Base-by-base conservation (phyloP, 2,113 vertebrate species). In the Plestiodon gilberti region DNA sequence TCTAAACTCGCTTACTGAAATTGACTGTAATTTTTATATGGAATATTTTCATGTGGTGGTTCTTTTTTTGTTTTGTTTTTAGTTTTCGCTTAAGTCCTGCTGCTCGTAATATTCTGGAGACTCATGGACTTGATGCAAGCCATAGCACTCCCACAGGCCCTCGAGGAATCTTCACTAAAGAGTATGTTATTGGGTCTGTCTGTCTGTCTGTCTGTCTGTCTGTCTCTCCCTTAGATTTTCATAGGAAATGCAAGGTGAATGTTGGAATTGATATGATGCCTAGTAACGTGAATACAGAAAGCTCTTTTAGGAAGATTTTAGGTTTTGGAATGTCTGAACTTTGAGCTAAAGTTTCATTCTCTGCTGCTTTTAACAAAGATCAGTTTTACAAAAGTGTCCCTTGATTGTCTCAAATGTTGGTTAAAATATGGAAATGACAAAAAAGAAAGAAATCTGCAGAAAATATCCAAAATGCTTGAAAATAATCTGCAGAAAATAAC, bases 21-120 rank as follows among this genome's bases (percentile, higher is more conserved):
- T 5, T 74, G 65, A 13, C 28, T 15, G 15, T 22, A 48, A 28
- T 62, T 73, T 73, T 70, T 82, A 4, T 4, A 23, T 40, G 11
- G 52, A 8, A 14, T 3, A 9, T 62, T 61, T n/a, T 48, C 61
- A 73, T 80, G 14, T 13, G 48, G 7, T 6, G n/a, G n/a, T n/a
- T n/a, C n/a, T n/a, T 61, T 9, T 22, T 9, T 22, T 71, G 35
- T 1, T 70, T 91, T 6, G 22, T 93, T 73, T 93, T 61, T 93
- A 99, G 99, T 87, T 79, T 98, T 81, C 97, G 99, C 22, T 91
- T 99, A 90, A 99, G 98, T 96, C 98, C 99, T 78, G 98, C 99
- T 89, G 98, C 99, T 52, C 97, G 99, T 74, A 96, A 97, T 92
- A 98, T 99, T 96, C 75, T 99, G 93, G 97, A 97, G 91, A 98